These are phyloP conservation scores for Parus major DNA, from an alignment of 2,113 vertebrate genomes.

Conservation along the genomic window DNA sequence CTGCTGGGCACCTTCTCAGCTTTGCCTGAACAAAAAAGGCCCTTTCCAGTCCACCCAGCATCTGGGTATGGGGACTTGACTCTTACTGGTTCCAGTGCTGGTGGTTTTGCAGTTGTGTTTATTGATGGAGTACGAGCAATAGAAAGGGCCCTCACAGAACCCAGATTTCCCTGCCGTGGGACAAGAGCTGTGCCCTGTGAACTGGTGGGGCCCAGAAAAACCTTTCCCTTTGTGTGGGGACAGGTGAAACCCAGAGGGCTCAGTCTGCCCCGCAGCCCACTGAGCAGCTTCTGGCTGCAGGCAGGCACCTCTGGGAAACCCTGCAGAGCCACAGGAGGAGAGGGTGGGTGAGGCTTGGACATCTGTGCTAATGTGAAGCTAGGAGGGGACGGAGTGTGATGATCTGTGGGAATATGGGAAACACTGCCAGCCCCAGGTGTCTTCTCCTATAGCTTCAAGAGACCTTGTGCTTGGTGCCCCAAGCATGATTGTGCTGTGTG, in stretches of 20 bases:
- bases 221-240: background rate
- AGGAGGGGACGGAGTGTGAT: background rate
- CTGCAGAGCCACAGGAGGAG: background rate
- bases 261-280: background rate
- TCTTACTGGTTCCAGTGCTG: background rate
- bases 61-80: background rate
- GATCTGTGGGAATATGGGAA: background rate
- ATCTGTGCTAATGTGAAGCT: background rate
- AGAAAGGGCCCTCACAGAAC: background rate
- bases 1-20: background rate
- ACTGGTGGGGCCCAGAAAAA: fast-evolving
- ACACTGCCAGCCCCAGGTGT: background rate
- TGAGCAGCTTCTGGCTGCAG: background rate
- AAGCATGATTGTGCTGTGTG: background rate
- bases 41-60: background rate
- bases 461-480: fast-evolving
- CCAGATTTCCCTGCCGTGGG: fast-evolving
- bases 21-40: background rate
- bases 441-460: background rate
- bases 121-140: background rate
- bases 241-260: background rate
- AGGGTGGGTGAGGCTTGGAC: background rate
- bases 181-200: background rate
- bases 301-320: background rate
- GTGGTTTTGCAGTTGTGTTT: background rate